Base-by-base conservation (phyloP, 2,797 vertebrate genomes). In the Ctenopoma kingsleyae region DNA sequence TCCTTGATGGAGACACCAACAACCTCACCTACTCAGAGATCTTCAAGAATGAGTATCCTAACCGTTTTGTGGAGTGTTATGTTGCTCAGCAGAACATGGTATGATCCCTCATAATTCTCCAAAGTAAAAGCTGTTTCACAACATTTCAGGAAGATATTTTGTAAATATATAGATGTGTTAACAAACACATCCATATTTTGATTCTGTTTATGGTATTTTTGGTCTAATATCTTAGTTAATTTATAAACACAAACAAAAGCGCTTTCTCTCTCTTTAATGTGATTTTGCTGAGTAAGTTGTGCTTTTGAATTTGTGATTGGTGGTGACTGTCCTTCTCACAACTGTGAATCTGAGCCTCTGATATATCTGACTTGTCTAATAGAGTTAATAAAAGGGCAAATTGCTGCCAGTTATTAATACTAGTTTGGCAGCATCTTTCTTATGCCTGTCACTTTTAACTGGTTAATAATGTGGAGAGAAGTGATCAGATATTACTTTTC, bases 1-100 rank as follows among this genome's bases (percentile, higher is more conserved):
- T 95, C 71, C 87, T 99, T 59, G 97, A 99, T 16, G 96, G 96
- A 5, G 97, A 99, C 88, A 98, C 97, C 36, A 98, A 98, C 89
- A 99, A 98, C 81, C 96, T 96, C 67, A 99, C 97, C 84, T 98
- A 94, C 90, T 95, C 97, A 0, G 97, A 98, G 30, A 89, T 98
- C 73, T 99, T 98, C 83, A 98, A 95, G 90, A 98, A 99, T 48
- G 97, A 98, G 48, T 95, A 98, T 71, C 97, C 97, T 2, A 94
- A 91, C 75, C 97, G 96, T 56, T 99, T 95, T 84, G 96, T 99
- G 1, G 97, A 99, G 81, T 98, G 97, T 84, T 98, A 96, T 94
- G 95, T 98, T 5, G 96, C 97, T n/a, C 96, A 99, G 85, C 97
- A 99, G 87, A 99, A 99, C 90, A 98, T 98, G 97, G 97, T 98